Evolutionary conservation across 1,140 invertebrate genomes (phyloP).

Genomic region (Vanessa tameamea): DNA sequence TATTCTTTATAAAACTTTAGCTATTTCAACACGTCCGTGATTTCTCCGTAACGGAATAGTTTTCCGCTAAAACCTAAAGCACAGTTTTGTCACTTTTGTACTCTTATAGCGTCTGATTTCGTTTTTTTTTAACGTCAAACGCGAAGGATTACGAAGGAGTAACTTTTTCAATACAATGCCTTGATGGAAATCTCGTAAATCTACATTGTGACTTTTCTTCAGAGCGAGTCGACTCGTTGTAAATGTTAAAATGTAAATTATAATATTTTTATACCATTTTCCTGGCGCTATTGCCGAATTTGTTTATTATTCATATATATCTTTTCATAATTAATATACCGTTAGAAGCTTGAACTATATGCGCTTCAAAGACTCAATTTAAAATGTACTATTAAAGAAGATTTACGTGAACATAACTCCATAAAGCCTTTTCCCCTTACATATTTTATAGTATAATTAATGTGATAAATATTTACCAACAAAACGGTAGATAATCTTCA

Average conservation of each 20-base stretch:
- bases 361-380: no score
- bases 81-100: constrained; percentile 1
- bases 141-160: constrained; percentile 19
- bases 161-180: constrained; percentile 25
- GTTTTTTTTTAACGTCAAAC: neutral
- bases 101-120: neutral
- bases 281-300: no score
- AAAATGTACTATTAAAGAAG: no score
- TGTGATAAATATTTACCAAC: no score
- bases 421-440: no score
- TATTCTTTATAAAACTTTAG: neutral
- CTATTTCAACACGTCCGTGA: neutral
- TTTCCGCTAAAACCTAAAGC: neutral
- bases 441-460: no score
- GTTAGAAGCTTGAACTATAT: no score
- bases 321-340: no score
- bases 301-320: no score
- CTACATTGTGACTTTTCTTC: constrained; percentile 10
- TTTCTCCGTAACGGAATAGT: neutral
- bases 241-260: neutral
- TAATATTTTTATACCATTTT: neutral
- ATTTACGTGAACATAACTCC: no score
- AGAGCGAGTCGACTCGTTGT: neutral
- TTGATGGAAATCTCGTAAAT: constrained; percentile 18
- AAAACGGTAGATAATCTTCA: no score